Base-by-base conservation (phyloP, 1,140 invertebrate species). In the Helicoverpa zea region DNA sequence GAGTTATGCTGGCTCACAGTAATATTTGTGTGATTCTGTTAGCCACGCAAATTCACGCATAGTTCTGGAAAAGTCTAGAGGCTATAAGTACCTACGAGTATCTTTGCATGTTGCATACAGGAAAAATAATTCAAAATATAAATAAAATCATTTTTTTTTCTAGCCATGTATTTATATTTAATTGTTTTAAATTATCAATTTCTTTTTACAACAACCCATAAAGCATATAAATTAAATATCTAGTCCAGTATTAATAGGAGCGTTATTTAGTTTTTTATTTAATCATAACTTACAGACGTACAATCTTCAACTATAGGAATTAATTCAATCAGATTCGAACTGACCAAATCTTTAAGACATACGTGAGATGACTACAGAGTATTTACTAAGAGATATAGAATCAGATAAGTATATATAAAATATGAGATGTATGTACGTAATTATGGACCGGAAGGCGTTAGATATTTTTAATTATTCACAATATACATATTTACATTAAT, bases 401-500 rank as follows among this genome's bases (percentile, higher is more conserved):
- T 64, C 7, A 72, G 35, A 79, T 72, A 54, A 43, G 59, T 47
- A 68, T 35, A 73, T 56, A 47, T 63, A 70, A 58, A 35, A 63
- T 59, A 14, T 79, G 16, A 43, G 29, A 14, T 23, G 49, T 70
- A 49, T 78, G 82, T 66, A 58, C 35, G 82, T 74, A 79, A 83
- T 81, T 81, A 79, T 74, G 14, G 75, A 52, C 75, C 79, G 82
- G 82, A 83, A 81, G 79, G 16, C 74, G 18, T 11, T 54, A 12
- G 74, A 77, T 75, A n/a, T n/a, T n/a, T n/a, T n/a, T n/a, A n/a
- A n/a, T n/a, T n/a, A n/a, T n/a, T n/a, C n/a, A n/a, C n/a, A n/a
- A n/a, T n/a, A n/a, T n/a, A n/a, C n/a, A n/a, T n/a, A n/a, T n/a
- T n/a, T n/a, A n/a, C n/a, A n/a, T n/a, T n/a, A n/a, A n/a, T n/a